phyloP scores from a whole-genome alignment of 53 echinoderm and acorn worm species.

The Arbacia lixula region DNA sequence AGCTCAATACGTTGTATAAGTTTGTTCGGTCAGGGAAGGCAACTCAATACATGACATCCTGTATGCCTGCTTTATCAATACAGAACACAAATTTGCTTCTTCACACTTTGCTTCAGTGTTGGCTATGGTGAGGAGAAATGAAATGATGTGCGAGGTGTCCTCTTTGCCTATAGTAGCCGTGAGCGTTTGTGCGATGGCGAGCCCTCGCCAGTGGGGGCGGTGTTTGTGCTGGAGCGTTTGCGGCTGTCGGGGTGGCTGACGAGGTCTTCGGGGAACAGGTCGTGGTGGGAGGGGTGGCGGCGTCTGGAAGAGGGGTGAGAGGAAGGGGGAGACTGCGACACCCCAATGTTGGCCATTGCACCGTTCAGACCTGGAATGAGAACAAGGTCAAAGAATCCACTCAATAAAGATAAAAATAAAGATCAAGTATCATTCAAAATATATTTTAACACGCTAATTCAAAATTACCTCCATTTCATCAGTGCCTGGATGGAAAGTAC shows the following conservation, averaged over 20 bases:
- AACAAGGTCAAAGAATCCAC: background rate
- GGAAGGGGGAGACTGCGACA: conserved; percentile 89
- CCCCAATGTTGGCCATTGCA: conserved; percentile 97
- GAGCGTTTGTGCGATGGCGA: conserved; percentile 94
- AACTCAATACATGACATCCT: no score
- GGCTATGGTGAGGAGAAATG: no score
- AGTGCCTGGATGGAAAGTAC: no score
- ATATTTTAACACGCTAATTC: no score
- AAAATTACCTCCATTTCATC: no score
- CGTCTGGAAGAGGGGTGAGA: conserved; percentile 77
- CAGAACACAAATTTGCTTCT: no score
- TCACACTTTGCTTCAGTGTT: no score
- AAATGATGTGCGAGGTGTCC: no score
- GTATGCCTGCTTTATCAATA: no score
- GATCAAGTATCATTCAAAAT: no score
- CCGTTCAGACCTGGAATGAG: conserved; percentile 88
- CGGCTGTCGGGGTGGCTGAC: conserved; percentile 76
- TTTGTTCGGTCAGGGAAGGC: no score
- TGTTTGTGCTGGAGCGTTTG: conserved; percentile 72
- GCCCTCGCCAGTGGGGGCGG: conserved; percentile 77
- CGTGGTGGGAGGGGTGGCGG: conserved; percentile 69
- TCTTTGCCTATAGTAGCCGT: conserved; percentile 61
- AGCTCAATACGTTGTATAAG: no score
- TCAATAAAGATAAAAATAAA: background rate
- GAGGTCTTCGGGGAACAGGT: conserved; percentile 91